Percentiles rank a stretch among this genome's conserved stretches.
These are phyloP conservation scores for Meandrusa payeni DNA, from an alignment of 2,888 invertebrate species.

Conservation along the genomic window DNA sequence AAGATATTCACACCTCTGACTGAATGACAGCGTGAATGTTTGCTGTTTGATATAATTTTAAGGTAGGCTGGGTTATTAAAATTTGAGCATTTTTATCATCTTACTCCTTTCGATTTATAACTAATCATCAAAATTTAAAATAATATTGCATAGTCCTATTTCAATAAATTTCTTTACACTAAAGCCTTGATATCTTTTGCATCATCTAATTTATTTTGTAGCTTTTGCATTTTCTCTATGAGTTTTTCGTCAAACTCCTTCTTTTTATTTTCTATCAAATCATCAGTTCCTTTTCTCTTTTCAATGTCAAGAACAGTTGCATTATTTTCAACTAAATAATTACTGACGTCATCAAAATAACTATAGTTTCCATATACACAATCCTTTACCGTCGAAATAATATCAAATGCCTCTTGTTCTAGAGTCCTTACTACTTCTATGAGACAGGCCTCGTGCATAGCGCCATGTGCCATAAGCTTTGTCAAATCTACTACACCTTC, in stretches of 20 bases:
- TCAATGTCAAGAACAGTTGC: conserved; percentile 56
- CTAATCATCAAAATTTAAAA: no score
- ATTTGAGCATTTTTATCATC: no score
- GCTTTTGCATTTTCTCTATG: conserved; percentile 43
- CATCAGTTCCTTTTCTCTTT: conserved; percentile 34
- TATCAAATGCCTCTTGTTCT: conserved; percentile 58
- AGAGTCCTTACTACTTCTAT: conserved; percentile 66
- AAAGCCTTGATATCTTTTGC: conserved; percentile 36
- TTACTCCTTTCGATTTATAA: no score
- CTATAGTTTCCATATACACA: conserved; percentile 49
- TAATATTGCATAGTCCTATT: no score
- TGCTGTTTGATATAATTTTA: no score
- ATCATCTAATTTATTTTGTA: conserved; percentile 36
- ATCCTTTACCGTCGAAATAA: conserved; percentile 44
- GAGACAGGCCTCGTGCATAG: conserved; percentile 75
- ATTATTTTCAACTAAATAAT: conserved; percentile 50
- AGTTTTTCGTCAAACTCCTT: conserved; percentile 41
- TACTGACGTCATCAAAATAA: conserved; percentile 35
- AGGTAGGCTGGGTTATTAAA: no score
- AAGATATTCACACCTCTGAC: no score
- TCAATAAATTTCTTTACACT: conserved; percentile 22
- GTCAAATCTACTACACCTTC: conserved; percentile 63
- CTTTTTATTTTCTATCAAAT: conserved; percentile 41
- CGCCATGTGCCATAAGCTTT: conserved; percentile 70
- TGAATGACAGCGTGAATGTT: no score